A percentile compares a stretch with the other conserved stretches of the same genome.
Evolutionary conservation across 2,888 invertebrate species (phyloP).

Genomic region (Hypomecis punctinalis): DNA sequence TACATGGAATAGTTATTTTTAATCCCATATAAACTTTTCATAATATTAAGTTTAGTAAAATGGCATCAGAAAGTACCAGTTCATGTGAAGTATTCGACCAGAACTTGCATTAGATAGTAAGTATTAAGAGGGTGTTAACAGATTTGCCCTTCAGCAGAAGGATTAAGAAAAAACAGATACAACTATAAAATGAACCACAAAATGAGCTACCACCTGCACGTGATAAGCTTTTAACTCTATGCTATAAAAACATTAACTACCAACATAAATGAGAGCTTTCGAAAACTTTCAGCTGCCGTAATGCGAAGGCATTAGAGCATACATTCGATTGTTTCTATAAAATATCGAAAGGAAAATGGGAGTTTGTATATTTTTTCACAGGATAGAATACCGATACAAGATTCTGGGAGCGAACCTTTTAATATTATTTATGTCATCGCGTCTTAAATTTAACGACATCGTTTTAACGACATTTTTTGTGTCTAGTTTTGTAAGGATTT

Average conservation of each 20-base stretch:
- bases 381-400: conserved; percentile 46
- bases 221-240: conserved; percentile 63
- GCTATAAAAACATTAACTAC: conserved; percentile 56
- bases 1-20: no score
- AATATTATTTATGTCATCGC: conserved; percentile 79
- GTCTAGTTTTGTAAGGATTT: conserved; percentile 61
- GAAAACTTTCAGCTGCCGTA: conserved; percentile 22
- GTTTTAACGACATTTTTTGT: conserved; percentile 70
- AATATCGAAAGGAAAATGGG: not conserved
- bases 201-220: conserved; percentile 59
- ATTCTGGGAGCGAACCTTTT: conserved; percentile 65
- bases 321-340: conserved; percentile 24
- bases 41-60: no score
- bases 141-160: conserved; percentile 11
- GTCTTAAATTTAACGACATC: conserved; percentile 59
- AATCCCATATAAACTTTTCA: no score
- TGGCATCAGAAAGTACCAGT: no score
- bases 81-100: no score
- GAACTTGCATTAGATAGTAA: no score
- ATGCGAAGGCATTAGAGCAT: conserved; percentile 12
- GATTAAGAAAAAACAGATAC: conserved; percentile 41
- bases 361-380: conserved; percentile 32
- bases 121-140: not conserved
- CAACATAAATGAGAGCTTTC: conserved; percentile 19
- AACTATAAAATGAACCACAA: conserved; percentile 58